These are phyloP conservation scores for Neolamprologus brichardi DNA, from an alignment of 2,113 vertebrate species.

Conservation along the genomic window DNA sequence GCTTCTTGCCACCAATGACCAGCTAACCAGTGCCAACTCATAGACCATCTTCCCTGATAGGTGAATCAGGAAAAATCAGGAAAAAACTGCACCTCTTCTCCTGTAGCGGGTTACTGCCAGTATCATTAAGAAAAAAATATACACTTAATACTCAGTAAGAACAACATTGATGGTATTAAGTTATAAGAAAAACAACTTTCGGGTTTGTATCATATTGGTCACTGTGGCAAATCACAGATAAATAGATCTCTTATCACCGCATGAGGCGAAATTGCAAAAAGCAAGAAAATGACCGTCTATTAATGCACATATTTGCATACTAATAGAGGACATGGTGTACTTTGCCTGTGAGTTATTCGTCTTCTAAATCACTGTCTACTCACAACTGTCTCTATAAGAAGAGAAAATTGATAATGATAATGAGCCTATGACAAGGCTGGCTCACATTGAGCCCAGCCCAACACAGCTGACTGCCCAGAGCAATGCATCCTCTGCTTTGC, in stretches of 20 bases:
- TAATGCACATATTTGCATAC: slow-evolving; percentile 4
- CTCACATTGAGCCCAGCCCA: slow-evolving; percentile 10
- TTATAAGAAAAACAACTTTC: neutral
- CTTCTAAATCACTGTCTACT: slow-evolving; percentile 3
- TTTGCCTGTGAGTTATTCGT: slow-evolving; percentile 2
- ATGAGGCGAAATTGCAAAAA: neutral
- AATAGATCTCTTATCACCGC: neutral
- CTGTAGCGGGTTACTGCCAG: neutral
- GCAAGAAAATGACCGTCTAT: neutral
- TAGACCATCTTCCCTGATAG: neutral
- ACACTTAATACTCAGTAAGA: neutral
- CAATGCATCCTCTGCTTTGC: slow-evolving; percentile 13
- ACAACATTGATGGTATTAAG: neutral
- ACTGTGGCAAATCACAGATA: neutral
- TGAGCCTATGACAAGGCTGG: slow-evolving; percentile 24
- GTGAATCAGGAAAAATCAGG: neutral
- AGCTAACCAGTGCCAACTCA: slow-evolving; percentile 35
- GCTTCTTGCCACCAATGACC: slow-evolving; percentile 37
- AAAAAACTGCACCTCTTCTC: neutral
- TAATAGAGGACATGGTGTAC: neutral
- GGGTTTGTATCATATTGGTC: neutral
- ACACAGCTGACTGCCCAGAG: slow-evolving; percentile 37
- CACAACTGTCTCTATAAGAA: neutral
- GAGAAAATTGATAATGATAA: slow-evolving; percentile 51
- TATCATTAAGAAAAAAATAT: neutral